phyloP scores from a whole-genome alignment of 23 tunicate species.

The Styela plicata region DNA sequence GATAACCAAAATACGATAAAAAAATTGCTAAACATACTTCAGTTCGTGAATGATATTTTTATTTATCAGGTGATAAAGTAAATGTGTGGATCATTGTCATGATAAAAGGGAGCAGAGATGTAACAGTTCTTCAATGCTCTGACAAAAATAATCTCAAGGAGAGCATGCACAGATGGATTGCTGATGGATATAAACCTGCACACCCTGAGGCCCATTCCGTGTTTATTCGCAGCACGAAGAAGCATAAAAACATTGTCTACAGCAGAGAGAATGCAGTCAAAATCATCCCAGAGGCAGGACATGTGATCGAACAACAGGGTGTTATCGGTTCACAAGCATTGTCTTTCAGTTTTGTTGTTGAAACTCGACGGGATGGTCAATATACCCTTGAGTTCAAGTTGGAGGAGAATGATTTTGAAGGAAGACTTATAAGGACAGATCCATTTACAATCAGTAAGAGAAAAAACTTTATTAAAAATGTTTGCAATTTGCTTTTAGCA shows the following conservation, averaged over 20 bases:
- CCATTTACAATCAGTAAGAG: not conserved
- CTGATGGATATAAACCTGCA: not conserved
- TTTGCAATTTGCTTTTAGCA: no score
- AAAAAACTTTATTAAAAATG: no score
- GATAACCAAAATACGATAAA: no score
- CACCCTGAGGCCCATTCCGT: not conserved
- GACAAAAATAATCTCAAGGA: not conserved
- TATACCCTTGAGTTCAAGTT: not conserved
- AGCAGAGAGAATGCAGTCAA: not conserved
- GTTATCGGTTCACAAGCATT: not conserved
- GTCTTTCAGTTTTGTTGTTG: not conserved
- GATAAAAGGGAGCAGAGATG: no score
- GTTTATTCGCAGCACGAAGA: not conserved
- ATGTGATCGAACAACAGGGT: not conserved
- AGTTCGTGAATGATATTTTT: no score
- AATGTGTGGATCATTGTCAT: no score
- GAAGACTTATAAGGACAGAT: not conserved
- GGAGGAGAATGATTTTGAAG: not conserved
- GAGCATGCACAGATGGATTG: not conserved
- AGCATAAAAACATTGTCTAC: not conserved
- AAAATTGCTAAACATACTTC: no score
- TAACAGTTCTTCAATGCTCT: not conserved
- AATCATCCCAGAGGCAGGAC: not conserved
- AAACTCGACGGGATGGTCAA: not conserved
- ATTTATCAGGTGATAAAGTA: no score